phyloP scores from a whole-genome alignment of 2,888 invertebrate genomes.

The Agrochola macilenta region DNA sequence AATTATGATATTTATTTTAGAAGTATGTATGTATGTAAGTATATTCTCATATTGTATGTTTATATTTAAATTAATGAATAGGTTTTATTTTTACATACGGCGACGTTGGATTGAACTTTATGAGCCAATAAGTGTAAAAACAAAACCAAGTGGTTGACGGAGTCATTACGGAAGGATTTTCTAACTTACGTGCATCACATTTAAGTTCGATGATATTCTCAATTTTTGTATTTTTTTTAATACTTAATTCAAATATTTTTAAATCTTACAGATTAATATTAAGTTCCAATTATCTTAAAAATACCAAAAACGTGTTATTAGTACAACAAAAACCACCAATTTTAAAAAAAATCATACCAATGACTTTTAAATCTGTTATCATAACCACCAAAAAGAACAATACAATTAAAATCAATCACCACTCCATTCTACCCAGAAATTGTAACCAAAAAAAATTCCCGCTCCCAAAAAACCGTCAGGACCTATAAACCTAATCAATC shows the following conservation, averaged over 20 bases:
- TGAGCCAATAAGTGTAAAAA: background rate
- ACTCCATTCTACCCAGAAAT: conserved; percentile 5
- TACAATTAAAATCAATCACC: background rate
- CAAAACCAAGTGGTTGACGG: background rate
- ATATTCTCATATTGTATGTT: too few relatives aligned
- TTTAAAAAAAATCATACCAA: background rate
- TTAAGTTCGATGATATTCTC: background rate
- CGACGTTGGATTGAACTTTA: background rate
- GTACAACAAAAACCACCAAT: too few relatives aligned
- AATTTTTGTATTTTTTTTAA: background rate
- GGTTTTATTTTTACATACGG: too few relatives aligned
- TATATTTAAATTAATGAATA: too few relatives aligned
- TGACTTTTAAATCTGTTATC: background rate
- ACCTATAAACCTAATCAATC: conserved; percentile 70
- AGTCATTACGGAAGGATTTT: background rate
- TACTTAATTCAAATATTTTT: background rate
- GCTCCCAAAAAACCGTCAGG: conserved; percentile 59
- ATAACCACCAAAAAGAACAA: background rate
- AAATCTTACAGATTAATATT: background rate
- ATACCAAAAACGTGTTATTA: background rate
- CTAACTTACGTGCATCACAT: background rate
- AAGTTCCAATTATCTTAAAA: background rate
- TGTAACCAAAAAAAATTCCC: conserved; percentile 21
- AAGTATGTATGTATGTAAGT: too few relatives aligned
- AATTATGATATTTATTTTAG: too few relatives aligned